phyloP scores from a whole-genome alignment of 2,888 invertebrate genomes.

The Coremacera marginata region DNA sequence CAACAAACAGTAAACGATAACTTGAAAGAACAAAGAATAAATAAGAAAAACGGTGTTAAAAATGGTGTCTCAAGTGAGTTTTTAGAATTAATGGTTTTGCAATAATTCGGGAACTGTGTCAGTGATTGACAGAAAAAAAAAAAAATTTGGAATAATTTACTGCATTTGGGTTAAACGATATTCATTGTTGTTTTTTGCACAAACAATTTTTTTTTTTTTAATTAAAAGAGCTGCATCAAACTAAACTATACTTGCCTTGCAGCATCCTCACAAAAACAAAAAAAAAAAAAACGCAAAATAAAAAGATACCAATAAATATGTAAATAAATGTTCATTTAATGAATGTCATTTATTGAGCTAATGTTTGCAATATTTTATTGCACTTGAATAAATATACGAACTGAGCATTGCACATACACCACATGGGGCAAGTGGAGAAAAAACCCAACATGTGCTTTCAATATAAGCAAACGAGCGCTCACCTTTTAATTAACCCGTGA shows the following conservation, averaged over 20 bases:
- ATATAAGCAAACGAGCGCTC: not conserved
- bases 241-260: too few relatives aligned
- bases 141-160: not conserved
- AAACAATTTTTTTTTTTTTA: too few relatives aligned
- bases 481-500: not conserved
- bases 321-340: too few relatives aligned
- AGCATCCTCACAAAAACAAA: too few relatives aligned
- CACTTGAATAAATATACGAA: not conserved
- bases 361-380: not conserved
- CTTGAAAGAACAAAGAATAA: not conserved
- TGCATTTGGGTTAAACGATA: not conserved
- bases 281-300: too few relatives aligned
- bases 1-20: not conserved
- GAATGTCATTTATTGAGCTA: too few relatives aligned
- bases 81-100: constrained; percentile 4
- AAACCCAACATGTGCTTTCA: too few relatives aligned
- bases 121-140: not conserved
- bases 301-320: too few relatives aligned
- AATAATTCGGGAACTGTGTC: constrained; percentile 33
- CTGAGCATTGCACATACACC: not conserved
- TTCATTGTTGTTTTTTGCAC: too few relatives aligned
- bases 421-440: not conserved
- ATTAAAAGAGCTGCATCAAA: too few relatives aligned
- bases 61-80: not conserved
- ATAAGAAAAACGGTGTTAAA: not conserved